Evolutionary conservation across 2,797 vertebrate species (phyloP), one percentile per base, ranked within the genome.

Genomic region (Gadopsis bispinosus): DNA sequence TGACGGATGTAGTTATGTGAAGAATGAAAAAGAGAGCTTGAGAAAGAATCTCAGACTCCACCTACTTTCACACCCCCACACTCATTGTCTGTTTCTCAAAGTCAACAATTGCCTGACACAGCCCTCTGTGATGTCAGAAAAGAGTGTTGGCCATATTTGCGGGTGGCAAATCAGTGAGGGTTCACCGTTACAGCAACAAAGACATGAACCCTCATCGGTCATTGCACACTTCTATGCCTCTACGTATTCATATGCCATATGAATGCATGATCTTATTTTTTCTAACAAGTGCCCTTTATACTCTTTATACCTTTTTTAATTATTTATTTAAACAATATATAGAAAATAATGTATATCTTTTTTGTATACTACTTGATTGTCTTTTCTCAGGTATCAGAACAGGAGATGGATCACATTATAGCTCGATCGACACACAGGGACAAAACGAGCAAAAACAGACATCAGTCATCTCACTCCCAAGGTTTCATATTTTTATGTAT

Each of bases 331-430:
- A n/a, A n/a, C n/a, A n/a, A n/a, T n/a, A n/a, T n/a, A n/a, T n/a
- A n/a, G n/a, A n/a, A n/a, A n/a, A n/a, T n/a, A n/a, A n/a, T n/a
- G n/a, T n/a, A n/a, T n/a, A n/a, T n/a, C n/a, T n/a, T n/a, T n/a
- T 51, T 12, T 22, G 8, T 8, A 47, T 47, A n/a, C n/a, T n/a
- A n/a, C 10, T 1, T 5, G 1, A 12, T 51, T 71, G n/a, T 64
- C 19, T 70, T 66, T 60, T 77, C 56, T 63, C 75, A 99, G 98
- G 95, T 99, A 76, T 99, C 98, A 0, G 98, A 99, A 83, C 97
- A 97, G 91, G 97, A 99, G 91, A 99, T 99, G 98, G 97, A 99
- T 87, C 96, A 97, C 70, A 94, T 96, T 7, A 99, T 99, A 0
- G 90, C 96, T 48, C 96, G 96, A 75, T 97, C 97, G 61, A 97